phyloP scores from a whole-genome alignment of 2,113 vertebrate species.

The Corydoras maculifer region DNA sequence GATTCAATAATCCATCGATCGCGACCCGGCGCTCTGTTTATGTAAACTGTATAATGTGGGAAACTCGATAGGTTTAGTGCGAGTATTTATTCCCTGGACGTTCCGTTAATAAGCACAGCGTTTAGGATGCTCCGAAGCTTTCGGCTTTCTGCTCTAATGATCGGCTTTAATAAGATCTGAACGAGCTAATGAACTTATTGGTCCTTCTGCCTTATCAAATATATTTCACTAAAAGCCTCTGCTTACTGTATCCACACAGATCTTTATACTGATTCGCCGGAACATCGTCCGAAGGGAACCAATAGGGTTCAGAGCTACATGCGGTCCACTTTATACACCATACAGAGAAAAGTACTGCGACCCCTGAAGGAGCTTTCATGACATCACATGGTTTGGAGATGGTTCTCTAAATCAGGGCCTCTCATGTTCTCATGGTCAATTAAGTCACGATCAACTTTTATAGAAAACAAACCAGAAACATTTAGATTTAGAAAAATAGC shows the following conservation, averaged over 20 bases:
- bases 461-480: no score
- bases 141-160: constrained; percentile 16
- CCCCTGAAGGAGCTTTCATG: no score
- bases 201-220: constrained; percentile 9
- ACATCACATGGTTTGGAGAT: no score
- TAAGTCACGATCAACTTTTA: no score
- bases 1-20: constrained; percentile 22
- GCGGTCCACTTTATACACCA: no score
- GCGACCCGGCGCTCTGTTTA: constrained; percentile 2
- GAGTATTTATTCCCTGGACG: not conserved
- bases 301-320: no score
- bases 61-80: constrained; percentile 9
- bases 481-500: no score
- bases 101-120: constrained; percentile 15
- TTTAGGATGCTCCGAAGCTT: constrained; percentile 10
- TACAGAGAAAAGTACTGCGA: no score
- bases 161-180: constrained; percentile 17
- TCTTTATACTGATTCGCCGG: not conserved
- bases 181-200: constrained; percentile 12
- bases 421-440: no score
- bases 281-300: no score
- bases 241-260: not conserved
- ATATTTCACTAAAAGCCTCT: not conserved
- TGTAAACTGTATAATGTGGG: constrained; percentile 20
- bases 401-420: no score